Evolutionary conservation across 2,113 vertebrate genomes (phyloP), one percentile per base, ranked within the genome.

Genomic region (Craseonycteris thonglongyai): DNA sequence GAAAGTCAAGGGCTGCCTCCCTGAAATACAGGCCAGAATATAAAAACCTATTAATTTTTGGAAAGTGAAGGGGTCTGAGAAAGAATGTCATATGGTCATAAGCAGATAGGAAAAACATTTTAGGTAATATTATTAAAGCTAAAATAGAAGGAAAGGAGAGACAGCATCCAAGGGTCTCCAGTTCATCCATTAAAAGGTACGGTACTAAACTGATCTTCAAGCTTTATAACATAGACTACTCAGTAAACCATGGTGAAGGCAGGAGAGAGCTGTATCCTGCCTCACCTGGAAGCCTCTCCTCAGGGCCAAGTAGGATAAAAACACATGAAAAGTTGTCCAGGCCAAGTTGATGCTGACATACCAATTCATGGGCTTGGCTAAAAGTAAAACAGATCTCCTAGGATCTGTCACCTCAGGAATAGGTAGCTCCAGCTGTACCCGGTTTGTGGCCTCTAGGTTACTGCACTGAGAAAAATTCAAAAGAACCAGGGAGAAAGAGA

Each of bases 11-110:
- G 66, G 30, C 26, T 24, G 8, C 35, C 35, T 94, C 45, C 80
- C 0, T 88, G 74, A 91, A 89, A 85, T n/a, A 76, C 2, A 93
- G 21, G 68, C n/a, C 30, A 93, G n/a, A 89, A 65, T 9, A 79
- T 89, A 94, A 94, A 93, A 95, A 80, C 0, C 72, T 49, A 81
- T 38, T 74, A 65, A 54, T 49, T 85, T 93, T 76, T 89, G 49
- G 9, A 63, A 96, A 79, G 15, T 63, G 26, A 83, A 94, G 35
- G 3, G n/a, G 59, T 93, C 30, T 88, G n/a, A 94, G 47, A 7
- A 94, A 79, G 33, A 15, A 21, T 78, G n/a, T 63, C 26, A 89
- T 21, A 19, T 21, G 18, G 13, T 49, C n/a, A 65, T 78, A 45
- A 47, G 63, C 18, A 56, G 26, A 40, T 3, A 91, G 79, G 9